Evolutionary conservation across 1,140 invertebrate species (phyloP), one percentile per base, ranked within the genome.

Genomic region (Cotesia typhae): DNA sequence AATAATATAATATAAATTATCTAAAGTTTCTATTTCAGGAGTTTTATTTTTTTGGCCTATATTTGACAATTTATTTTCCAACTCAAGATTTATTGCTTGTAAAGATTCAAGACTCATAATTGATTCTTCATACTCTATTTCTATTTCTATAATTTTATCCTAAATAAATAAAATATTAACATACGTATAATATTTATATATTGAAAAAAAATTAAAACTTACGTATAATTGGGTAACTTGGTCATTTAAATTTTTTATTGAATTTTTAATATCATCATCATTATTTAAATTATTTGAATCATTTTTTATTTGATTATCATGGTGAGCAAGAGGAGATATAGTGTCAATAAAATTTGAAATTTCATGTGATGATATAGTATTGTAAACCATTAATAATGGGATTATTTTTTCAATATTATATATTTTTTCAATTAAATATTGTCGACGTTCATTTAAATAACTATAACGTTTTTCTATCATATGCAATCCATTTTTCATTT

Each of bases 181-280:
- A 2, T 14, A 35, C 3, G 9, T 47, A 4, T 60, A n/a, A 4
- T 55, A 2, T 0, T 51, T 10, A 35, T 20, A 6, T 36, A 57
- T 71, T 41, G 10, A 5, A 10, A 47, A 9, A 47, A 10, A 47
- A 47, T 47, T 47, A 47, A 76, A 47, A 76, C 67, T 78, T 85
- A 86, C 85, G 80, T 87, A 83, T 79, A 85, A 82, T 65, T 84
- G 73, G n/a, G 76, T 41, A 28, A 79, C 82, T 75, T 86, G 79
- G 4, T 51, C 51, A 4, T 78, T 74, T 3, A 85, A 57, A n/a
- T 73, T 72, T 14, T 80, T 65, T 7, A 81, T 76, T 0, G 35
- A 37, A 0, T 51, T 76, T 41, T 68, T 74, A 10, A 84, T 70
- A 20, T 75, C 71, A n/a, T 75, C 71, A n/a, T 73, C 61, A 6